phyloP scores from a whole-genome alignment of 1,140 invertebrate species.

The Heliconius eleuchia region DNA sequence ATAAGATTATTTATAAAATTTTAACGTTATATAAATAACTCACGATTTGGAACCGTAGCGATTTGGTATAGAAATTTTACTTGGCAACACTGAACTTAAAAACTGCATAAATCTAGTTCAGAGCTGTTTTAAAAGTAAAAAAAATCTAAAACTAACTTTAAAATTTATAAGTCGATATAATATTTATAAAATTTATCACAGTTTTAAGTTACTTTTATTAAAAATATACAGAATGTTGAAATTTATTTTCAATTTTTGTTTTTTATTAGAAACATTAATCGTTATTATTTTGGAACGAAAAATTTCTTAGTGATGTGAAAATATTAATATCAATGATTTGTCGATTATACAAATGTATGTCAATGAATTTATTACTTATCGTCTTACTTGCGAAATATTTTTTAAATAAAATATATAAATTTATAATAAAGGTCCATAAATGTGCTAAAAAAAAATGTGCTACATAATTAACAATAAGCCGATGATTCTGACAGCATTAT shows the following conservation, averaged over 20 bases:
- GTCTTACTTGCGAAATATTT: too few species aligned
- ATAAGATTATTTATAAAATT: background rate
- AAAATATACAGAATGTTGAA: too few species aligned
- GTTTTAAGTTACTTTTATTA: too few species aligned
- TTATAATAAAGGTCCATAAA: too few species aligned
- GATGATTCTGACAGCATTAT: constrained; percentile 26
- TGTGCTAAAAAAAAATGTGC: background rate
- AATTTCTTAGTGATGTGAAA: background rate
- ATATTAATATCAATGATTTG: background rate
- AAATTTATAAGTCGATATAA: too few species aligned
- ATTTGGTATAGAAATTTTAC: background rate
- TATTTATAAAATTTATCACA: too few species aligned
- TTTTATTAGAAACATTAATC: background rate
- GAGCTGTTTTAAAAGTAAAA: constrained; percentile 23
- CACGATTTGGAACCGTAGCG: background rate
- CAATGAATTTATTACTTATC: too few species aligned
- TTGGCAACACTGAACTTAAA: constrained; percentile 32
- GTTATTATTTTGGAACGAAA: background rate
- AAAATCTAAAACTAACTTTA: background rate
- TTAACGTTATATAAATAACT: background rate
- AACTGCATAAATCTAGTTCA: constrained; percentile 42
- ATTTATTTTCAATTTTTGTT: too few species aligned
- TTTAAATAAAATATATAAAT: too few species aligned
- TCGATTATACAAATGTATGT: too few species aligned
- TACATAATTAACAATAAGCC: background rate